Evolutionary conservation across 2,797 vertebrate genomes (phyloP).

Genomic region (Cuculus canorus): DNA sequence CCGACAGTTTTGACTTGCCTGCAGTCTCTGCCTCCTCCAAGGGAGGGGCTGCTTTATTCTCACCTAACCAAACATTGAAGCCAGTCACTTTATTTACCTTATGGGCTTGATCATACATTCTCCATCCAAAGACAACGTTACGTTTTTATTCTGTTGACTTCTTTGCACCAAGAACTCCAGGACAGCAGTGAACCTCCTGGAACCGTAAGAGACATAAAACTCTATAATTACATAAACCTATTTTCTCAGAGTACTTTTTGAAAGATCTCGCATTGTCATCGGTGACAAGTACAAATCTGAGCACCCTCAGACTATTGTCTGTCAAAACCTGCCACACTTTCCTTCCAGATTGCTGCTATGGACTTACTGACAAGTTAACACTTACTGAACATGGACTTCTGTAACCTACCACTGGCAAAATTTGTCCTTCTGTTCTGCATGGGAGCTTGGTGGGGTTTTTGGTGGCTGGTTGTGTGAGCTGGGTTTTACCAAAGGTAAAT

Average conservation of each 20-base stretch:
- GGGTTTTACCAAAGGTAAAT: background rate
- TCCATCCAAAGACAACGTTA: accelerated
- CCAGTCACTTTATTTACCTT: background rate
- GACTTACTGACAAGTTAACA: background rate
- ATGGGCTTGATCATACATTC: accelerated
- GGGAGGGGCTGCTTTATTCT: background rate
- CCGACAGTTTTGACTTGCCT: background rate
- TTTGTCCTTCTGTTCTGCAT: background rate
- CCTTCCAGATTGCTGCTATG: background rate
- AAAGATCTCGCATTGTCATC: background rate
- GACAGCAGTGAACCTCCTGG: background rate
- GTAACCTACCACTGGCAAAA: background rate
- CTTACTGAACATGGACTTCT: background rate
- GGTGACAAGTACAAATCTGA: background rate
- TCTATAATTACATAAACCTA: background rate
- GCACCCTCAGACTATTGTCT: background rate
- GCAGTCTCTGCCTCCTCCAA: background rate
- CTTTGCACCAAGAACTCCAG: background rate
- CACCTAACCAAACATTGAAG: background rate
- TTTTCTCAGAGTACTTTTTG: background rate
- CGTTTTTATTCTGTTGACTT: background rate
- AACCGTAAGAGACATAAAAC: background rate
- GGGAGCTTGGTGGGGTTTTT: background rate
- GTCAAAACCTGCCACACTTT: background rate
- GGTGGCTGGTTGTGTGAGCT: background rate